Percentiles rank a stretch among this genome's conserved stretches.
phyloP scores from a whole-genome alignment of 2,888 invertebrate genomes.

The Megalurothrips usitatus region DNA sequence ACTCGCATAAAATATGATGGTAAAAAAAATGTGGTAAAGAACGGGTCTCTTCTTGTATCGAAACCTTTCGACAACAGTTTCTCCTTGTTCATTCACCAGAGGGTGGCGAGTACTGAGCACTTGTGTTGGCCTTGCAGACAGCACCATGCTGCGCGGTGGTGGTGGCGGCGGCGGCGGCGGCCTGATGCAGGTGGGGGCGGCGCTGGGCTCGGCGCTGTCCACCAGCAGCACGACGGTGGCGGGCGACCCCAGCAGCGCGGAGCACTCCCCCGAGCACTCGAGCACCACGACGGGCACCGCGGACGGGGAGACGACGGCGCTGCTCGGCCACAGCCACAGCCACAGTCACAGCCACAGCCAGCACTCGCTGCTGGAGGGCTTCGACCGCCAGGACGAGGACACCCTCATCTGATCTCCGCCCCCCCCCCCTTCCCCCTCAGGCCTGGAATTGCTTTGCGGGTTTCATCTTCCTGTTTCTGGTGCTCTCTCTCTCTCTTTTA shows the following conservation, averaged over 20 bases:
- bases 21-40: no score
- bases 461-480: no score
- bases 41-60: no score
- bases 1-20: no score
- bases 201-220: conserved; percentile 44
- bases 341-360: conserved; percentile 70
- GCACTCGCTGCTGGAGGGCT: conserved; percentile 68
- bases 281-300: conserved; percentile 57
- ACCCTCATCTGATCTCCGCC: conserved; percentile 61
- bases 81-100: no score
- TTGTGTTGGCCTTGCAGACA: neutral
- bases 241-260: conserved; percentile 40
- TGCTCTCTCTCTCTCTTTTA: no score
- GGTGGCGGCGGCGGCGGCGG: conserved; percentile 13
- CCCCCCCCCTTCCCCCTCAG: no score
- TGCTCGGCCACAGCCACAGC: conserved; percentile 53
- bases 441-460: no score
- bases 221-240: conserved; percentile 47
- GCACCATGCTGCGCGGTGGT: neutral
- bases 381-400: conserved; percentile 80
- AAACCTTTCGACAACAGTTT: no score
- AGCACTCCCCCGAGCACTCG: conserved; percentile 32
- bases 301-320: conserved; percentile 54
- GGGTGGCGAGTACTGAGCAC: no score
- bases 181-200: neutral